These are phyloP conservation scores for Epinephelus cyanopodus DNA, from an alignment of 2,113 vertebrate genomes.

Conservation along the genomic window DNA sequence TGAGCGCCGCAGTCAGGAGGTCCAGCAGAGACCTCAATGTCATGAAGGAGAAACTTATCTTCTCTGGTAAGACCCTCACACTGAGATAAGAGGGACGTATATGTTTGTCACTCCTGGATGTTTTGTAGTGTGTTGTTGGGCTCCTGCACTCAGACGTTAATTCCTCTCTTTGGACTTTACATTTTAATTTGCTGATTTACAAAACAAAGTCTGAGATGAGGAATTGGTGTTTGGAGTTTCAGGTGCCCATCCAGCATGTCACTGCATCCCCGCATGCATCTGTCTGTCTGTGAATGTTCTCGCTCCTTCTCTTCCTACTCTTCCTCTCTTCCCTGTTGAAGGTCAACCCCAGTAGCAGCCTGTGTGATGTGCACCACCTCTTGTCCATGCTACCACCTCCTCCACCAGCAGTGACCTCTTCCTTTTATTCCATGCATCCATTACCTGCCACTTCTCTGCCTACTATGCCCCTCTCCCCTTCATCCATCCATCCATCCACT, in stretches of 20 bases:
- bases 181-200: background rate
- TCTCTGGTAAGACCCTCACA: conserved; percentile 87
- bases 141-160: conserved; percentile 14
- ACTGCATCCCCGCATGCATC: conserved; percentile 74
- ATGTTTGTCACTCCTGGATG: background rate
- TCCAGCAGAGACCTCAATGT: conserved; percentile 95
- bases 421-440: conserved; percentile 58
- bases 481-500: conserved; percentile 50
- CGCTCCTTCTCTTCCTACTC: conserved; percentile 62
- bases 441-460: conserved; percentile 61
- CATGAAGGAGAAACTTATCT: conserved; percentile 99
- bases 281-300: conserved; percentile 74
- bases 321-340: conserved; percentile 70
- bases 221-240: conserved; percentile 22
- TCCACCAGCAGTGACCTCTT: conserved; percentile 55
- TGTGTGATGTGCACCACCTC: conserved; percentile 69
- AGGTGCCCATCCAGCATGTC: conserved; percentile 34
- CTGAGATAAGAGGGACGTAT: background rate
- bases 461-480: conserved; percentile 27
- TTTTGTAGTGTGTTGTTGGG: conserved; percentile 17
- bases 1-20: conserved; percentile 91
- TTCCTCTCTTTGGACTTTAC: background rate
- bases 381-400: conserved; percentile 66
- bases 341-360: conserved; percentile 82
- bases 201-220: background rate